These are phyloP conservation scores for Philotrypesis tridentata DNA, from an alignment of 1,140 invertebrate genomes.

Conservation along the genomic window DNA sequence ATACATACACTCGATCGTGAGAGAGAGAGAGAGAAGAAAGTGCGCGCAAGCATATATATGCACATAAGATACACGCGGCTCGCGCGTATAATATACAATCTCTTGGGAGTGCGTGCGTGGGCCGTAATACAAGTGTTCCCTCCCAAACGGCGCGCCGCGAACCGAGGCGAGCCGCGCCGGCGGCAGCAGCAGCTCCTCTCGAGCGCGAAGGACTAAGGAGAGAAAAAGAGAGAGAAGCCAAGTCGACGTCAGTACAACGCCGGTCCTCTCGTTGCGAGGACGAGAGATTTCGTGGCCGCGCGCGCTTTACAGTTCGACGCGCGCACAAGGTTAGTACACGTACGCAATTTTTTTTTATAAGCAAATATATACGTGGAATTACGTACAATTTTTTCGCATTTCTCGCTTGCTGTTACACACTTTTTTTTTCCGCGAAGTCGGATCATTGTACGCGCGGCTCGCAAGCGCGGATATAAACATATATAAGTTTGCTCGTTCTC, in stretches of 20 bases:
- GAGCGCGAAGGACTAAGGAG: slow-evolving; percentile 41
- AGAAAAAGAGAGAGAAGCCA: slow-evolving; percentile 27
- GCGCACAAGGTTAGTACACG: neutral
- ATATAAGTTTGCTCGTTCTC: slow-evolving; percentile 21
- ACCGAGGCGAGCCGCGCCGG: slow-evolving; percentile 46
- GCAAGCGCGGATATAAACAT: neutral
- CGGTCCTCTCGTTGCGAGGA: slow-evolving; percentile 62
- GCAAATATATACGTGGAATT: neutral
- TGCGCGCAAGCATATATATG: too few relatives aligned
- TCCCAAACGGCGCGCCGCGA: neutral
- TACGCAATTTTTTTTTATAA: too few relatives aligned
- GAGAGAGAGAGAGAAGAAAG: neutral
- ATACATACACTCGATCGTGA: too few relatives aligned
- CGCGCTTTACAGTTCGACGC: neutral
- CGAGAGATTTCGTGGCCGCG: slow-evolving; percentile 50
- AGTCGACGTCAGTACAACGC: slow-evolving; percentile 60
- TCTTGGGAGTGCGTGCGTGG: slow-evolving; percentile 19
- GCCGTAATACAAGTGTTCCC: neutral
- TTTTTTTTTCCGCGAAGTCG: too few relatives aligned
- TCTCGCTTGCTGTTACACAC: too few relatives aligned
- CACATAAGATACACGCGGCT: neutral
- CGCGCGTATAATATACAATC: neutral
- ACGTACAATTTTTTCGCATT: neutral
- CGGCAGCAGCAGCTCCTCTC: too few relatives aligned
- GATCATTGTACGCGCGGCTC: neutral